phyloP scores from a whole-genome alignment of 2,797 vertebrate species.

The Pipistrellus nathusii region DNA sequence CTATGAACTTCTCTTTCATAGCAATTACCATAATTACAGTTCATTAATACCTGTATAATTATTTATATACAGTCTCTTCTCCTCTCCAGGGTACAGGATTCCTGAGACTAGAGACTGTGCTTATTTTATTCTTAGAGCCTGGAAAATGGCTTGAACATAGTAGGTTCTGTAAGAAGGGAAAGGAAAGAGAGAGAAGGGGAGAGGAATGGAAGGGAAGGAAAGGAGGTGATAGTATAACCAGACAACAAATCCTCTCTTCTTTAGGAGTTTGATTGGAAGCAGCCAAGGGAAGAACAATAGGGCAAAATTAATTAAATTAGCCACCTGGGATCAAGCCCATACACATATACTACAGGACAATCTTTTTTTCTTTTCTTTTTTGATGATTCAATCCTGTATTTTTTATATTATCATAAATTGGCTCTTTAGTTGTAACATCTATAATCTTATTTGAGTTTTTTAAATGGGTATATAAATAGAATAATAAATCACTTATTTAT shows the following conservation, averaged over 20 bases:
- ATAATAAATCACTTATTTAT: neutral
- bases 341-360: neutral
- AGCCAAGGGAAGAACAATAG: neutral
- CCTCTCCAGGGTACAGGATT: neutral
- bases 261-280: neutral
- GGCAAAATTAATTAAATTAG: neutral
- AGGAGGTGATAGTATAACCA: neutral
- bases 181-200: too few species aligned
- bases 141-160: neutral
- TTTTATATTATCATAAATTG: neutral
- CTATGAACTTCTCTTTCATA: neutral
- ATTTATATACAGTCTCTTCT: neutral
- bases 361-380: neutral
- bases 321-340: neutral
- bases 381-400: neutral
- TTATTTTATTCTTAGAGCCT: neutral
- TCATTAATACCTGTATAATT: conserved; percentile 31
- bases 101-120: neutral
- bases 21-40: neutral
- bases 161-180: neutral
- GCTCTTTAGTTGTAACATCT: neutral
- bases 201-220: neutral
- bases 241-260: neutral
- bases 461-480: neutral
- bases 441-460: neutral